phyloP scores from a whole-genome alignment of 2,888 invertebrate species.

The Calliphora vomitoria region DNA sequence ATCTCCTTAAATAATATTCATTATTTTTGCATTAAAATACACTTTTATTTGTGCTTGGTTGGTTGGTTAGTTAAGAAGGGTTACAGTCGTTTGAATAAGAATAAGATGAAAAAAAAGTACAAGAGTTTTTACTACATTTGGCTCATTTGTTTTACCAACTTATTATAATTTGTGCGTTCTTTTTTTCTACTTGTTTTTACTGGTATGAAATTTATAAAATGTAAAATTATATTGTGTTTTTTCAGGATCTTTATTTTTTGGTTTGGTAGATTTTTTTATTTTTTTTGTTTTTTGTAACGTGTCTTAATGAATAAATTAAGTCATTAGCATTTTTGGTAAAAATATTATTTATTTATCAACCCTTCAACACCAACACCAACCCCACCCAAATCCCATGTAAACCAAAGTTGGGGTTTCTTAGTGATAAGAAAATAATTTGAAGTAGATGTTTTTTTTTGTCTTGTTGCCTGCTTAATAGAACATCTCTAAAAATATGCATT shows the following conservation, averaged over 20 bases:
- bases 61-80: conserved; percentile 50
- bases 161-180: conserved; percentile 20
- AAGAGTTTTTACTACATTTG: conserved; percentile 27
- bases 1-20: conserved; percentile 69
- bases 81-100: conserved; percentile 10
- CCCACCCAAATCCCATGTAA: background rate
- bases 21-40: conserved; percentile 71
- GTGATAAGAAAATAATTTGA: conserved; percentile 36
- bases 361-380: background rate
- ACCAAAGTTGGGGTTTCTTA: background rate
- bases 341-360: conserved; percentile 46
- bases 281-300: background rate
- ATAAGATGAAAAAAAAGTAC: conserved; percentile 10
- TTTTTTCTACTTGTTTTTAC: background rate
- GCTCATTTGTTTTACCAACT: conserved; percentile 62
- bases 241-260: background rate
- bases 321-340: conserved; percentile 51
- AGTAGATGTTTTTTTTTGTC: background rate
- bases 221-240: conserved; percentile 23
- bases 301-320: conserved; percentile 68
- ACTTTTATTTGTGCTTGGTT: conserved; percentile 52
- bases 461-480: background rate
- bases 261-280: background rate
- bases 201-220: background rate
- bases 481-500: conserved; percentile 50